These are phyloP conservation scores for Ammodytes dubius DNA, from an alignment of 2,113 vertebrate genomes.

Conservation along the genomic window DNA sequence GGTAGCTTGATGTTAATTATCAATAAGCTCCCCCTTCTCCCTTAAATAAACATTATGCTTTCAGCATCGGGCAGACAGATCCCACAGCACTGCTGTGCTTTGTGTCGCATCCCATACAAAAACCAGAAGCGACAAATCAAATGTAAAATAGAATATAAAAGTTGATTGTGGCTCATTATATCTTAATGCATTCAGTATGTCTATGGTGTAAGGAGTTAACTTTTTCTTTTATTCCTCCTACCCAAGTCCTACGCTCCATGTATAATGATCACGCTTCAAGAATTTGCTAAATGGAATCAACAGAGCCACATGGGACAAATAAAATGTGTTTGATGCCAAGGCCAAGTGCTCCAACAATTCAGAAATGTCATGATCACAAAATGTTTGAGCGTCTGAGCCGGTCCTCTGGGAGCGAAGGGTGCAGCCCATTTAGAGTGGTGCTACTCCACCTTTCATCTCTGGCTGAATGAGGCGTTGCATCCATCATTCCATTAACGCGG, in stretches of 20 bases:
- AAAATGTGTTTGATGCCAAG: constrained; percentile 73
- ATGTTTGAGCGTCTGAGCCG: constrained; percentile 43
- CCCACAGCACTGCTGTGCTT: constrained; percentile 5
- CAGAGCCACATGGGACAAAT: constrained; percentile 75
- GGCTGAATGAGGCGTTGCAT: constrained; percentile 69
- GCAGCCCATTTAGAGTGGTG: constrained; percentile 56
- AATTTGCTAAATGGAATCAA: constrained; percentile 73
- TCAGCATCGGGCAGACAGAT: constrained; percentile 9
- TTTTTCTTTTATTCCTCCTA: constrained; percentile 5
- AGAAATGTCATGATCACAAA: constrained; percentile 73
- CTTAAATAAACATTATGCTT: constrained; percentile 49
- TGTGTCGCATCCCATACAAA: constrained; percentile 15
- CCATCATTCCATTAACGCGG: constrained; percentile 78
- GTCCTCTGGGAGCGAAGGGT: constrained; percentile 61
- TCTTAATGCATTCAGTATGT: constrained; percentile 61
- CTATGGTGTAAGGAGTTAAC: constrained; percentile 32
- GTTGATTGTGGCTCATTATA: constrained; percentile 59
- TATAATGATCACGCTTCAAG: constrained; percentile 60
- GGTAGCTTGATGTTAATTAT: constrained; percentile 18
- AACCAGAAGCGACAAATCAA: constrained; percentile 55
- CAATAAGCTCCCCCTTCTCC: constrained; percentile 1
- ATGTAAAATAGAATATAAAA: constrained; percentile 62
- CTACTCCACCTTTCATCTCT: constrained; percentile 75
- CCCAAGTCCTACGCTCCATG: constrained; percentile 18
- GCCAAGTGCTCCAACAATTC: constrained; percentile 72